A percentile compares a stretch with the other conserved stretches of the same genome.
These are phyloP conservation scores for Pristionchus entomophagus DNA, from an alignment of 2,888 invertebrate genomes.

Conservation along the genomic window DNA sequence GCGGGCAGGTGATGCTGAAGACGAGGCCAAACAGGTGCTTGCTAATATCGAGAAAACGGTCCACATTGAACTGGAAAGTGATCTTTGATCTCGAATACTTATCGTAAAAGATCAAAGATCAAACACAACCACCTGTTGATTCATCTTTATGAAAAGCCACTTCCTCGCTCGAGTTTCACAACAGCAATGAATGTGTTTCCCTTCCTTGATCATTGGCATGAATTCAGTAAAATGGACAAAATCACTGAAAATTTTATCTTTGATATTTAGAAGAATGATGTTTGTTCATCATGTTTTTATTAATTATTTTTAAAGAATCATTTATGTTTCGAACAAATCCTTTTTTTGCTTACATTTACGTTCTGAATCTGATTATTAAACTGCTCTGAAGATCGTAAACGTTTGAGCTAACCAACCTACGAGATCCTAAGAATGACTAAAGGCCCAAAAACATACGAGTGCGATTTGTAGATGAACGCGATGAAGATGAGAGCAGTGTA, in stretches of 20 bases:
- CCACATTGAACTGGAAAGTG: neutral
- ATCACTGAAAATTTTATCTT: neutral
- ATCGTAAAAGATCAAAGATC: too few relatives aligned
- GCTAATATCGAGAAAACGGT: neutral
- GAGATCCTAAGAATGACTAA: too few relatives aligned
- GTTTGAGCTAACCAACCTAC: too few relatives aligned
- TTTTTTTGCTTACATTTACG: too few relatives aligned
- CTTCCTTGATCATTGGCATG: neutral
- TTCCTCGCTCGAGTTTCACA: neutral
- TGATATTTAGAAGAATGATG: neutral
- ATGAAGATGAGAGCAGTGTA: neutral
- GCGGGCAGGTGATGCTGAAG: neutral
- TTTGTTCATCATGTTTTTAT: too few relatives aligned
- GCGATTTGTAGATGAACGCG: neutral
- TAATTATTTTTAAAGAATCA: neutral
- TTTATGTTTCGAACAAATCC: neutral
- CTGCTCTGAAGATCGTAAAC: too few relatives aligned
- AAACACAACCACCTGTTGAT: too few relatives aligned
- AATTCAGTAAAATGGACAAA: neutral
- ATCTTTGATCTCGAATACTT: neutral
- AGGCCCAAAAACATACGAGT: neutral
- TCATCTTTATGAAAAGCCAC: neutral
- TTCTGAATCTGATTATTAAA: too few relatives aligned
- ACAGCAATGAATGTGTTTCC: conserved; percentile 17
- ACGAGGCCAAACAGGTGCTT: neutral